A percentile compares a stretch with the other conserved stretches of the same genome.
Evolutionary conservation across 2,797 vertebrate genomes (phyloP).

Genomic region (Parauchenoglanis ngamensis): DNA sequence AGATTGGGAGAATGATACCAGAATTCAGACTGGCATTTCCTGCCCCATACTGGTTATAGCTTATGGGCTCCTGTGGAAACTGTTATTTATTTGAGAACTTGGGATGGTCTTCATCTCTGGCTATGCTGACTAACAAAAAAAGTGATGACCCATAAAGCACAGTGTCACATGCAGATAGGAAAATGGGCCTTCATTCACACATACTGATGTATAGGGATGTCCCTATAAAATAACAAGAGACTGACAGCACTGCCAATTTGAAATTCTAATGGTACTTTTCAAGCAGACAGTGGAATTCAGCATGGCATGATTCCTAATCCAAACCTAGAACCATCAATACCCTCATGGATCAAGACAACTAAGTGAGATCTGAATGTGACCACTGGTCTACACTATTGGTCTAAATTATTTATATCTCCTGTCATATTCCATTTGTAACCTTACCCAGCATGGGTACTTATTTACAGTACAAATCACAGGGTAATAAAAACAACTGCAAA

Average conservation of each 20-base stretch:
- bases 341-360: neutral
- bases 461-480: neutral
- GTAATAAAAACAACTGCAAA: neutral
- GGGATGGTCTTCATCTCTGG: neutral
- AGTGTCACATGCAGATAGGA: neutral
- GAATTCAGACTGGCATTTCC: neutral
- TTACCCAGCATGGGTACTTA: neutral
- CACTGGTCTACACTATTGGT: neutral
- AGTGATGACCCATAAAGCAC: neutral
- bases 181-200: too few relatives aligned
- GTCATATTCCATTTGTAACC: neutral
- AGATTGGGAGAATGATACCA: neutral
- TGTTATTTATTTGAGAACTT: constrained; percentile 42
- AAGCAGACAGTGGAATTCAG: neutral
- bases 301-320: neutral
- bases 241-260: neutral
- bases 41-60: neutral
- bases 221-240: neutral
- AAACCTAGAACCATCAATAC: neutral
- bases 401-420: neutral
- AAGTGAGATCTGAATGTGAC: neutral
- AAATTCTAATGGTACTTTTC: neutral
- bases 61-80: constrained; percentile 38
- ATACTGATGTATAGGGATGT: neutral
- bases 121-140: neutral